Percentiles rank a stretch among this genome's conserved stretches.
Conservation (phyloP, 2,113 vertebrate species). For the Rhea americana region DNA sequence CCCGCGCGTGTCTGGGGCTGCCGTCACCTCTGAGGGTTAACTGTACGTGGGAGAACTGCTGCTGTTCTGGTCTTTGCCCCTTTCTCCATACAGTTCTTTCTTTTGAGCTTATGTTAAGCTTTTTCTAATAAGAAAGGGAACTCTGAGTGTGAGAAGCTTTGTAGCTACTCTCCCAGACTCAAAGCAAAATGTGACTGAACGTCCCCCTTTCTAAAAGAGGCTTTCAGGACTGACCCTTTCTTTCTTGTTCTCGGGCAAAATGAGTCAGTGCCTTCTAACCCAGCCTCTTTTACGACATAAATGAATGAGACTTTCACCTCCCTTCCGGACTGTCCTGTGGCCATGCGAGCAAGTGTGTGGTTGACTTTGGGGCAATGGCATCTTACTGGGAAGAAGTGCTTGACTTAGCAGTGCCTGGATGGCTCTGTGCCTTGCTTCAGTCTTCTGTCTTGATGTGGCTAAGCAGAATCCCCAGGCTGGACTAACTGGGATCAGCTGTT, state of each 20-base stretch:
- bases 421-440: neutral
- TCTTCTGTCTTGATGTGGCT: constrained; percentile 43
- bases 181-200: neutral
- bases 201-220: neutral
- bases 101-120: neutral
- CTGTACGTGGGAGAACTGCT: neutral
- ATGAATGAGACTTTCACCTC: constrained; percentile 2
- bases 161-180: neutral
- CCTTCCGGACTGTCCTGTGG: neutral
- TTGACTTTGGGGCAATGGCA: neutral
- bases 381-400: neutral
- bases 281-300: neutral
- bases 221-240: constrained; percentile 19
- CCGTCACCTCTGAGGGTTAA: neutral
- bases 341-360: fast-evolving
- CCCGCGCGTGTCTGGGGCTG: neutral
- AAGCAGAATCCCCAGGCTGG: constrained; percentile 27
- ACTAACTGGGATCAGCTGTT: constrained; percentile 57
- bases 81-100: neutral
- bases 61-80: neutral
- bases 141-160: neutral
- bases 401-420: neutral
- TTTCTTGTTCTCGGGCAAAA: neutral
- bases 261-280: constrained; percentile 3
- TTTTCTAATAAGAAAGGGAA: neutral